Evolutionary conservation across 2,888 invertebrate species (phyloP).

Genomic region (Villa cingulata): DNA sequence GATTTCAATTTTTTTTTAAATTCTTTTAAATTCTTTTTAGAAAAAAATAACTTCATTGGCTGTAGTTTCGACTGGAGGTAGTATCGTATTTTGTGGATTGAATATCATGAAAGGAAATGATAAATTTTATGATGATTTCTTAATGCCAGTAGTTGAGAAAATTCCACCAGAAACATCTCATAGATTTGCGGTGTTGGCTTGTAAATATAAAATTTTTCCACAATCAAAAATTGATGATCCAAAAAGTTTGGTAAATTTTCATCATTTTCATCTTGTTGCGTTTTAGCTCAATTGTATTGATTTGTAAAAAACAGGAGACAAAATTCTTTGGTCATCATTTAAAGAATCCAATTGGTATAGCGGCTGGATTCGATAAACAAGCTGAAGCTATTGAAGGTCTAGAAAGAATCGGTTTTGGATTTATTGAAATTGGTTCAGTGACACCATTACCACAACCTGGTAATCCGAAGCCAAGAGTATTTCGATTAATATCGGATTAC

Average conservation of each 20-base stretch:
- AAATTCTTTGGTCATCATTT: slow-evolving; percentile 58
- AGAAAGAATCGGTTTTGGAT: slow-evolving; percentile 77
- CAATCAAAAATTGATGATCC: slow-evolving; percentile 46
- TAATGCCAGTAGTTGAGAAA: slow-evolving; percentile 56
- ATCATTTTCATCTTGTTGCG: neutral
- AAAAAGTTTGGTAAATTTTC: slow-evolving; percentile 43
- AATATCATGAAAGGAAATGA: slow-evolving; percentile 62
- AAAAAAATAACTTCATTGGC: slow-evolving; percentile 55
- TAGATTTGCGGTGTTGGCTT: slow-evolving; percentile 56
- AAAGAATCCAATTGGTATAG: slow-evolving; percentile 88
- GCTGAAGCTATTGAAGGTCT: slow-evolving; percentile 80
- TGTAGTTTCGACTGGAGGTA: slow-evolving; percentile 50
- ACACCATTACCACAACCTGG: slow-evolving; percentile 90
- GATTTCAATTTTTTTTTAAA: neutral
- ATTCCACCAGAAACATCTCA: slow-evolving; percentile 72
- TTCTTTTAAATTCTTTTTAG: slow-evolving; percentile 5
- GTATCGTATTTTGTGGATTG: slow-evolving; percentile 50
- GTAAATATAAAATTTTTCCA: slow-evolving; percentile 64
- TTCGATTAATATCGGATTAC: slow-evolving; percentile 67
- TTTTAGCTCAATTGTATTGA: neutral
- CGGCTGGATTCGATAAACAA: slow-evolving; percentile 97
- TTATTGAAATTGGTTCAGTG: slow-evolving; percentile 91
- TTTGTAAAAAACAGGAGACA: slow-evolving; percentile 41
- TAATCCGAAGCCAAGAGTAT: slow-evolving; percentile 85
- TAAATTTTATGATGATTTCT: slow-evolving; percentile 56